These are phyloP conservation scores for Psittacula derbiana DNA, from an alignment of 2,797 vertebrate species.

Conservation along the genomic window DNA sequence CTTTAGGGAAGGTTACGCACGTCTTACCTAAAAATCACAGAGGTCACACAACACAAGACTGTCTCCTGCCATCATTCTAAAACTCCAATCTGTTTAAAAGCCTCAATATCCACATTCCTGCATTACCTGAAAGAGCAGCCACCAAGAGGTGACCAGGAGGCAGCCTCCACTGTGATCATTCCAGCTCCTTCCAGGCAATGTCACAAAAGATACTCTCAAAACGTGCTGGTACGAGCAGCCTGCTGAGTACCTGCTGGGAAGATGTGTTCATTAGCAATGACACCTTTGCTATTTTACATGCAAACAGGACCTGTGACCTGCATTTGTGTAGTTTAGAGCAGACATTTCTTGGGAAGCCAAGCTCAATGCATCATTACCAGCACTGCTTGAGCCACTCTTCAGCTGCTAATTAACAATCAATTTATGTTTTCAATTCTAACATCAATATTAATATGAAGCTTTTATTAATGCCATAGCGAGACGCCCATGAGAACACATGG, in stretches of 20 bases:
- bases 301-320: background rate
- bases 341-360: background rate
- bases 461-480: background rate
- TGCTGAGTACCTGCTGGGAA: background rate
- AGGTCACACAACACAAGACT: background rate
- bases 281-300: background rate
- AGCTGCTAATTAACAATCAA: slow-evolving; percentile 39
- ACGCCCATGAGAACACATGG: rapidly evolving
- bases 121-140: background rate
- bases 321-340: background rate
- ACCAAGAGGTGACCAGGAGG: background rate
- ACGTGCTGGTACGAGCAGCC: background rate
- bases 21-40: background rate
- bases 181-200: background rate
- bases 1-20: background rate
- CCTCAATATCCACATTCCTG: background rate
- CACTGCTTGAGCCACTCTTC: background rate
- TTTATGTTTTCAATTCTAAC: slow-evolving; percentile 19
- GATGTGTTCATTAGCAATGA: background rate
- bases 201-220: background rate
- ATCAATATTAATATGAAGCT: slow-evolving; percentile 6
- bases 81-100: background rate
- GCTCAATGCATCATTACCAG: background rate
- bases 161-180: background rate
- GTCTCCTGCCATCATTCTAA: background rate